Evolutionary conservation across 2,113 vertebrate species (phyloP), one percentile per base, ranked within the genome.

Genomic region (Pomatostomus ruficeps): DNA sequence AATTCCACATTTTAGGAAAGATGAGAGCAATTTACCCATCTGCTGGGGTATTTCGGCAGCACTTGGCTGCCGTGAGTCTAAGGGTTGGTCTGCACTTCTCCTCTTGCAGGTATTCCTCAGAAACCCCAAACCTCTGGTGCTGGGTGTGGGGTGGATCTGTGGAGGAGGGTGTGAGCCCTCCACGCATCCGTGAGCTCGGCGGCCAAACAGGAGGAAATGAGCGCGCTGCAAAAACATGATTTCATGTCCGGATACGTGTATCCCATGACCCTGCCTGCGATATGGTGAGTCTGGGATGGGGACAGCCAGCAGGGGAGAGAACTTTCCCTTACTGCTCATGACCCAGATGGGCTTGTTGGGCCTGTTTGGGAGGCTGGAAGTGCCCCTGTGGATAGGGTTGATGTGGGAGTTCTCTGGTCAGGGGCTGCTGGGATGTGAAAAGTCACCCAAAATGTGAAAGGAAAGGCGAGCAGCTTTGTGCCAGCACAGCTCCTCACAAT

Each of bases 141-240:
- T 42, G 95, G 72, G 25, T 18, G 29, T 0, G 8, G 61, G 74
- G 66, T 4, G 2, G 71, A 11, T 13, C 28, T 1, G 1, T 28
- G 17, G 71, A 91, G 95, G 54, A 49, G 24, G 16, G 12, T 1
- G 9, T 8, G 42, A 89, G 49, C 57, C 24, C 29, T 52, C n/a
- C 40, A 7, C 0, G 2, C 73, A 65, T 79, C 73, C 2, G 1
- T 4, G 85, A 0, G 15, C 36, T 7, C 5, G 0, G 72, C 2
- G 0, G 71, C 66, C 85, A 52, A 94, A 57, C 31, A 13, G 3
- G 40, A 88, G 95, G 94, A 94, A 94, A 95, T 52, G 88, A 94
- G 75, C 9, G 7, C 1, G 0, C 88, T 86, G 80, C 31, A 80
- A n/a, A 91, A 93, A 89, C 94, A 95, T 84, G 86, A 96, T 58